Evolutionary conservation across 1,140 invertebrate species (phyloP), one percentile per base, ranked within the genome.

Genomic region (Orchestia grillus): DNA sequence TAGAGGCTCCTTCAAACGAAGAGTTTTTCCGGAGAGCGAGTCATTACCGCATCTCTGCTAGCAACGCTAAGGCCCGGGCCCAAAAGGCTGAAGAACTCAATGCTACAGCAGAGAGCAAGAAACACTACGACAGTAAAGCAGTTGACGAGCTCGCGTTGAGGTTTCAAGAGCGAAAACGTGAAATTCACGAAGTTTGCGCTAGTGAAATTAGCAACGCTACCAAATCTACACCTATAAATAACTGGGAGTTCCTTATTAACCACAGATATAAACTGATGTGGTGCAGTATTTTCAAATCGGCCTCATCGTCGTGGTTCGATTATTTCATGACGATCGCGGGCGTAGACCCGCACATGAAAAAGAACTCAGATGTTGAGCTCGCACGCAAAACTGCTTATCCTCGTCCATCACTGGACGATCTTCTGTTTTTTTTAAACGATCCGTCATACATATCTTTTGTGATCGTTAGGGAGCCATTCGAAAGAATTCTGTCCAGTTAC

Each of bases 231-330:
- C 92, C 92, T 8, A 16, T 94, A n/a, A 94, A 94, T 44, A 8
- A 47, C 92, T 44, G 44, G 40, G 92, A 94, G 44, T 94, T 94
- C 40, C 44, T 94, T 6, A 94, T 94, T 44, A 94, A 47, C 92
- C 43, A 45, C 43, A 44, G 40, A 40, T 94, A 19, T 47, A 94
- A 94, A 47, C 41, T 94, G 15, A 45, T 94, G 40, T 94, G 92
- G 92, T 94, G 92, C 40, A 94, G 92, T 40, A 94, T 94, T 40
- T 94, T 94, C 92, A 94, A 94, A n/a, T 44, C 92, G 41, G 92
- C 92, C 44, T 94, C 92, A 44, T 94, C 92, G 28, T 45, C 92
- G 43, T 94, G 92, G 92, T 47, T 94, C 36, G 44, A 42, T 40
- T 94, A 94, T 40, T 94, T 94, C 44, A 8, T 94, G 36, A 94